Conservation (phyloP, 2,888 invertebrate species). For the Ctenicera cuprea region DNA sequence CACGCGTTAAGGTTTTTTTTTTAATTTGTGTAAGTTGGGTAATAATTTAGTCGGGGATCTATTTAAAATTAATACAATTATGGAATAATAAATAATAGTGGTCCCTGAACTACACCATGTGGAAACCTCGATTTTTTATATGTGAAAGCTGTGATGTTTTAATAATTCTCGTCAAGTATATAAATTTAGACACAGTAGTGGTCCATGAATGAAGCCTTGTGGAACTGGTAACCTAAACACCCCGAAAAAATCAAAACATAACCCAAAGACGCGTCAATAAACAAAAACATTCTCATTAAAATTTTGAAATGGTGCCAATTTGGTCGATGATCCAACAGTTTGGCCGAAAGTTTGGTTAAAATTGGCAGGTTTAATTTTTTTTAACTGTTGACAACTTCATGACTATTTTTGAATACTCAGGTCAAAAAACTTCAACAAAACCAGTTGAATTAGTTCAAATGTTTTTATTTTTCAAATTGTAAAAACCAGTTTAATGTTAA, state of each 20-base stretch:
- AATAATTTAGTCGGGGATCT: too few species aligned
- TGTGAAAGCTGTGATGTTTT: too few species aligned
- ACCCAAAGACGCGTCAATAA: too few species aligned
- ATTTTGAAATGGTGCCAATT: slow-evolving; percentile 11
- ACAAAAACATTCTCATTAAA: background rate
- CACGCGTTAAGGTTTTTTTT: too few species aligned
- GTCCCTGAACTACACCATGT: too few species aligned
- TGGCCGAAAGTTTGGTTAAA: background rate
- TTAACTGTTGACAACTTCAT: background rate
- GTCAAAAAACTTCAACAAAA: slow-evolving; percentile 6
- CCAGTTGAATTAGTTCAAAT: slow-evolving; percentile 18
- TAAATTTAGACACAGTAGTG: too few species aligned
- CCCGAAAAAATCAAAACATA: background rate
- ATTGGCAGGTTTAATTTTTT: slow-evolving; percentile 12
- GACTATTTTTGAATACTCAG: background rate
- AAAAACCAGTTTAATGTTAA: slow-evolving; percentile 6
- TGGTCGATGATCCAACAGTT: slow-evolving; percentile 14
- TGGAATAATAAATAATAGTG: too few species aligned
- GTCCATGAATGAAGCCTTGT: too few species aligned
- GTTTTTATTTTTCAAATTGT: background rate
- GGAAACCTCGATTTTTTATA: too few species aligned
- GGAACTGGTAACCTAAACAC: slow-evolving; percentile 15
- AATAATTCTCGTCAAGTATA: too few species aligned
- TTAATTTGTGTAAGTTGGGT: too few species aligned
- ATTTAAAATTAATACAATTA: too few species aligned